Evolutionary conservation across 2,797 vertebrate genomes (phyloP).

Genomic region (Periparus ater): DNA sequence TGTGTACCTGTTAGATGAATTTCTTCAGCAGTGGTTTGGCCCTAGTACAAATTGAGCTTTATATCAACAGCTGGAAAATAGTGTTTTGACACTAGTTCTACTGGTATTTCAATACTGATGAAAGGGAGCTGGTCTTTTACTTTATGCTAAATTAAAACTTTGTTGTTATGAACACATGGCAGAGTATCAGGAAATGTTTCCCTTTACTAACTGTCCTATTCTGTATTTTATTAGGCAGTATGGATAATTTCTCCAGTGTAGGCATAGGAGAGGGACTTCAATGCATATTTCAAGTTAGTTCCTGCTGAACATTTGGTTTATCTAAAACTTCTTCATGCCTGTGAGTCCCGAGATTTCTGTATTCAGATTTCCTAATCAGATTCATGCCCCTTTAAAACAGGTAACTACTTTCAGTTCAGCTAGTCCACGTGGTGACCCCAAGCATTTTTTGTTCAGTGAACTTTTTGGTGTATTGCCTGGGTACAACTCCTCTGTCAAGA

Average conservation of each 20-base stretch:
- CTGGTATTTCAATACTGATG: not conserved
- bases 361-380: not conserved
- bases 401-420: not conserved
- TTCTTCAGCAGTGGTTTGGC: not conserved
- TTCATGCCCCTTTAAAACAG: not conserved
- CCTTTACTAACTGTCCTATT: not conserved
- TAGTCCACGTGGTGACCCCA: not conserved
- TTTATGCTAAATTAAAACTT: not conserved
- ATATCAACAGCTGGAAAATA: not conserved
- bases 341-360: not conserved
- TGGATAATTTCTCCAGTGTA: not conserved
- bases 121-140: not conserved
- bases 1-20: not conserved
- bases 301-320: not conserved
- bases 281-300: not conserved
- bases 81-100: not conserved
- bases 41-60: not conserved
- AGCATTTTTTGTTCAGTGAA: not conserved
- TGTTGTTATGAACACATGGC: not conserved
- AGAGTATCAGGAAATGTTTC: not conserved
- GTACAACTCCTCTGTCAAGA: not conserved
- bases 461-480: not conserved
- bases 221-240: not conserved
- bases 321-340: not conserved
- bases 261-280: not conserved